Conservation (phyloP, 1,140 invertebrate species). For the Leptinotarsa defecta region DNA sequence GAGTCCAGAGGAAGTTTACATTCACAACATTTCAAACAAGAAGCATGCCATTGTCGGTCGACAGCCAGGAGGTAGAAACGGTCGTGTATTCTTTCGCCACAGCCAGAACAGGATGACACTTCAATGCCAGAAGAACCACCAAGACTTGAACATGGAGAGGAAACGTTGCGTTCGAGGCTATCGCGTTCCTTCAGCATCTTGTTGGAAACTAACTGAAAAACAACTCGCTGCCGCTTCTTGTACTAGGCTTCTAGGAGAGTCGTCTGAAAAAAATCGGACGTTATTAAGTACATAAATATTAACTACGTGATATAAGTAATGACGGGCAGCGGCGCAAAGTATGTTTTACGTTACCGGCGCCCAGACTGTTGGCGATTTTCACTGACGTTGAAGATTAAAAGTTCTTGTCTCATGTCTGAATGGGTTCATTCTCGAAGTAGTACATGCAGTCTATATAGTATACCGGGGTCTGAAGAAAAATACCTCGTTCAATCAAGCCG, state of each 20-base stretch:
- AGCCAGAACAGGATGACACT: constrained; percentile 51
- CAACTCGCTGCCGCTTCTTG: constrained; percentile 7
- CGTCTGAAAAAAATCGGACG: constrained; percentile 23
- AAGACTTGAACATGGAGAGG: constrained; percentile 52
- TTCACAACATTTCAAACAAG: constrained; percentile 84
- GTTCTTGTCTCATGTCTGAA: constrained; percentile 20
- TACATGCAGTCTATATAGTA: too few species aligned
- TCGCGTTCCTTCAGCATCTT: constrained; percentile 54
- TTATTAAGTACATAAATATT: constrained; percentile 30
- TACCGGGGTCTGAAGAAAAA: too few species aligned
- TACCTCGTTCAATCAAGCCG: too few species aligned
- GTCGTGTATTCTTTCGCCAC: constrained; percentile 54
- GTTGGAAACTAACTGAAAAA: background rate
- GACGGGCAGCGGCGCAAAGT: background rate
- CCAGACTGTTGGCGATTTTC: constrained; percentile 29
- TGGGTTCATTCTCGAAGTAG: background rate
- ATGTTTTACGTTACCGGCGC: constrained; percentile 29
- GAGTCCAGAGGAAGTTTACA: constrained; percentile 83
- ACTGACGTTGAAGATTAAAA: constrained; percentile 6
- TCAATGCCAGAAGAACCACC: constrained; percentile 48
- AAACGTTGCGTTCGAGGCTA: constrained; percentile 46
- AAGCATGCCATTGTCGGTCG: constrained; percentile 87
- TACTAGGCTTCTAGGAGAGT: constrained; percentile 13
- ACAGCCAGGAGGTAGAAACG: constrained; percentile 84
- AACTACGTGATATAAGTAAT: constrained; percentile 17